Percentiles rank a stretch among this genome's conserved stretches.
phyloP scores from a whole-genome alignment of 2,888 invertebrate genomes.

The Eupeodes latifasciatus region DNA sequence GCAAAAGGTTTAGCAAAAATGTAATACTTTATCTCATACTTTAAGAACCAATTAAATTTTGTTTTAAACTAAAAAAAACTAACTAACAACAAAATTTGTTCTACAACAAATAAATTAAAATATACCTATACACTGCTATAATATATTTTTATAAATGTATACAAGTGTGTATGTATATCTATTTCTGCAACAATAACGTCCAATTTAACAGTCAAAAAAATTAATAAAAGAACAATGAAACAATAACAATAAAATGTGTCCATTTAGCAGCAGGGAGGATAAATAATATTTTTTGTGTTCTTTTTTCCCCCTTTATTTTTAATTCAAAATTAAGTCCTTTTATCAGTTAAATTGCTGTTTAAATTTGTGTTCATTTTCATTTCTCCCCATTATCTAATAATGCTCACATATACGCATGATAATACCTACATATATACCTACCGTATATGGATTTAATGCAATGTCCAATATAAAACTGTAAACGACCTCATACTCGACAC shows the following conservation, averaged over 20 bases:
- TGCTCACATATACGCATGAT: slow-evolving; percentile 5
- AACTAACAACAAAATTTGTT: too few relatives aligned
- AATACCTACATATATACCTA: neutral
- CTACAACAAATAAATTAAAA: too few relatives aligned
- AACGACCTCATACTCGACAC: neutral
- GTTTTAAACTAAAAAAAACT: too few relatives aligned
- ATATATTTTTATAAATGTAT: too few relatives aligned
- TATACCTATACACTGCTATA: too few relatives aligned
- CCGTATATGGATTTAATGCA: neutral
- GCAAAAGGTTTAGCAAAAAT: too few relatives aligned
- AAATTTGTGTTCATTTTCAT: slow-evolving; percentile 53
- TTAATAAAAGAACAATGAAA: neutral
- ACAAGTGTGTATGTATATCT: neutral
- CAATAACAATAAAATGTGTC: slow-evolving; percentile 18
- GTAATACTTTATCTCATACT: too few relatives aligned
- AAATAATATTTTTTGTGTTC: neutral
- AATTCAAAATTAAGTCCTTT: slow-evolving; percentile 41
- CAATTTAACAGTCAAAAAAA: neutral
- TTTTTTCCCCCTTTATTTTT: neutral
- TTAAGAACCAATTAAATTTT: too few relatives aligned
- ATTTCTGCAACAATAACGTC: neutral
- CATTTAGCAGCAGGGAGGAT: slow-evolving; percentile 21
- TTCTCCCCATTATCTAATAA: neutral
- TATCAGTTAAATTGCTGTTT: slow-evolving; percentile 65
- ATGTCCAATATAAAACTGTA: slow-evolving; percentile 10